phyloP scores from a whole-genome alignment of 2,113 vertebrate genomes.

The Romanogobio albipinnatus region DNA sequence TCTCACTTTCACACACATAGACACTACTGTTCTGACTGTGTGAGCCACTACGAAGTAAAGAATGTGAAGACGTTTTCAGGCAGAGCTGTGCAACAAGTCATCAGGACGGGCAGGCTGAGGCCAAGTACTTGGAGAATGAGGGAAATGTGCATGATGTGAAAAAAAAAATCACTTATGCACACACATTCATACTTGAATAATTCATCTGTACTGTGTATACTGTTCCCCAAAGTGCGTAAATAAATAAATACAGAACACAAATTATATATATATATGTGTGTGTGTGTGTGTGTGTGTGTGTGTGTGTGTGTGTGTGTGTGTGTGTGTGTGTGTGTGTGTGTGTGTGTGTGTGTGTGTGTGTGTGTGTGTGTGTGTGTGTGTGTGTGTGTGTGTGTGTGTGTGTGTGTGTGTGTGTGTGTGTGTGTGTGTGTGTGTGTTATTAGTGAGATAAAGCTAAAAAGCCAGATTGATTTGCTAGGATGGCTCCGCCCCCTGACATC shows the following conservation, averaged over 20 bases:
- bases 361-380: background rate
- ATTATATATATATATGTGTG: too few relatives aligned
- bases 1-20: conserved; percentile 51
- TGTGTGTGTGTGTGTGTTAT: background rate
- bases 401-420: too few relatives aligned
- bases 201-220: background rate
- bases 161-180: conserved; percentile 46
- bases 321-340: background rate
- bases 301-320: too few relatives aligned
- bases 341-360: too few relatives aligned
- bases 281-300: too few relatives aligned
- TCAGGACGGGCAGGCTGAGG: conserved; percentile 30
- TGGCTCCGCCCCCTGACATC: background rate
- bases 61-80: conserved; percentile 53
- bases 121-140: conserved; percentile 24
- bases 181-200: background rate
- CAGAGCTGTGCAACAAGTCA: conserved; percentile 50
- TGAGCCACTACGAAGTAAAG: conserved; percentile 51
- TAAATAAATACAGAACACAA: background rate
- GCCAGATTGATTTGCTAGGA: background rate
- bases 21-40: conserved; percentile 54
- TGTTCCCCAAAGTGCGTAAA: background rate
- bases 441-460: background rate
- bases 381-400: too few relatives aligned
- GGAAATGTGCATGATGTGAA: conserved; percentile 52